phyloP scores from a whole-genome alignment of 2,113 vertebrate genomes.

The Noctilio leporinus region DNA sequence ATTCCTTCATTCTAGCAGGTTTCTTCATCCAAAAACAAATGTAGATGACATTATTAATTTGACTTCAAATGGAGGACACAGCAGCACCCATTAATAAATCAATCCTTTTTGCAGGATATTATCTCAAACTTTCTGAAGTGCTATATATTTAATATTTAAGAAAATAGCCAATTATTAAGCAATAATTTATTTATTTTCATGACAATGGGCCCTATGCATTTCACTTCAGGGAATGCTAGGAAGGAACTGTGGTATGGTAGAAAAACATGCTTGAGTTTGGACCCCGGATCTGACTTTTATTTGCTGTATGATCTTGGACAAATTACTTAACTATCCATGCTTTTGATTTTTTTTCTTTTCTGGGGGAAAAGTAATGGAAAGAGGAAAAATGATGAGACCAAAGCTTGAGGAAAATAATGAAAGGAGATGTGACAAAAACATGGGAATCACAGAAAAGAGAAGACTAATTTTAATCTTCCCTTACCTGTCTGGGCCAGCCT shows the following conservation, averaged over 20 bases:
- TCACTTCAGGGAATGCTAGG: background rate
- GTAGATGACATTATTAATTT: conserved; percentile 33
- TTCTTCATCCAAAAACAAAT: conserved; percentile 1
- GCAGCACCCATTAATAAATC: background rate
- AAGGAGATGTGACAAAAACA: background rate
- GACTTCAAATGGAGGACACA: background rate
- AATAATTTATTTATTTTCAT: conserved; percentile 28
- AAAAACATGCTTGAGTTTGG: background rate
- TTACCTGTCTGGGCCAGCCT: background rate
- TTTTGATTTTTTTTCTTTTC: background rate
- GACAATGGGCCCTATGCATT: background rate
- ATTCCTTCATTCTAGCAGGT: background rate
- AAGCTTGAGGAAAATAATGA: background rate
- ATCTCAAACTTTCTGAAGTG: conserved; percentile 28
- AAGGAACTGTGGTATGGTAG: background rate
- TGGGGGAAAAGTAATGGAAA: background rate
- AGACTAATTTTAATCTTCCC: background rate
- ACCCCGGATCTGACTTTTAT: background rate
- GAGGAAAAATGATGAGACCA: background rate
- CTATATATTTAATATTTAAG: background rate
- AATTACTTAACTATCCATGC: background rate
- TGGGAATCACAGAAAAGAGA: background rate
- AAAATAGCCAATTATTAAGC: conserved; percentile 32
- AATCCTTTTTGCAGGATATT: background rate
- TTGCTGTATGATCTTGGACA: background rate